Evolutionary conservation across 2,113 vertebrate genomes (phyloP), one percentile per base, ranked within the genome.

Genomic region (Perca fluviatilis): DNA sequence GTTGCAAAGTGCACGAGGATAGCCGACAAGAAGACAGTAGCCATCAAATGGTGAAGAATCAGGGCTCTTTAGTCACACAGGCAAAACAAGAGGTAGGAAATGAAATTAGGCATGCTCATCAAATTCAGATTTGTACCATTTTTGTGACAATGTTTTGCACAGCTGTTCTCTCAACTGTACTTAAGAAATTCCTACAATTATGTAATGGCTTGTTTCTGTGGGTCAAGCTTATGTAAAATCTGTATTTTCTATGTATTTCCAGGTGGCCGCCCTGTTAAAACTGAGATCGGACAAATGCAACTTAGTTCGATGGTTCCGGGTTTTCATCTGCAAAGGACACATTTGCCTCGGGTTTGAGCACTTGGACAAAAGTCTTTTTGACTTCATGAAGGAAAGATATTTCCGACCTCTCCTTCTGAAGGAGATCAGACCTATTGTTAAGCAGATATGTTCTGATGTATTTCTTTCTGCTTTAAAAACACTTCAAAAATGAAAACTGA

Each of bases 261-360:
- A 80, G 77, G 46, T 66, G 23, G 5, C 0, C 0, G 2, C 8
- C 21, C 53, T 80, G 12, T 1, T 0, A 0, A 49, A 47, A 50
- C 18, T 79, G 1, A 30, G 27, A 51, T 5, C 1, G 0, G 72
- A 80, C 50, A 77, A 51, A 25, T 49, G 67, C 58, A 82, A 77
- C 14, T 0, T 83, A 0, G 77, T 86, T 6, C 5, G 4, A 3
- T 83, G 63, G 67, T 8, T 73, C 62, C 5, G 25, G 1, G 7
- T 3, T 11, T 86, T 83, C 58, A 18, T 3, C 0, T 47, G 65
- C 47, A 58, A 13, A 16, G 50, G 25, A n/a, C 15, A 80, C 1
- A 21, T 43, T 36, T 86, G 80, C 36, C 23, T 86, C 0, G 77
- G 36, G 18, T 89, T 89, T 23, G 64, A 89, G 19, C 23, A 58